Evolutionary conservation across 2,113 vertebrate genomes (phyloP).

Genomic region (Megaptera novaeangliae): DNA sequence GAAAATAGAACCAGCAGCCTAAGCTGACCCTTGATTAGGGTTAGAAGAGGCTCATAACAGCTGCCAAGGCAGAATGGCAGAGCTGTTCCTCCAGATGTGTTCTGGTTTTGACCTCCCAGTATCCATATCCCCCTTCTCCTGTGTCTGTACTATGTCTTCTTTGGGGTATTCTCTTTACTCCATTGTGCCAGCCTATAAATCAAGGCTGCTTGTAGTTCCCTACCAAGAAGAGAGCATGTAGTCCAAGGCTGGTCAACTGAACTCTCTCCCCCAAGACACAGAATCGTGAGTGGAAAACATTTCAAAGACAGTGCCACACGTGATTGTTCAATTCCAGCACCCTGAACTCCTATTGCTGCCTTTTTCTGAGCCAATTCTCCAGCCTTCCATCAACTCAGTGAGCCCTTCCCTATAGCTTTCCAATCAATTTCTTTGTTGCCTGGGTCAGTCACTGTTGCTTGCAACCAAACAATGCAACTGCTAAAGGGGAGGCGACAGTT

Average conservation of each 20-base stretch:
- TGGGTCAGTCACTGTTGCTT: background rate
- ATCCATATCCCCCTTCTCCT: background rate
- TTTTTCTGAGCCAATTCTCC: background rate
- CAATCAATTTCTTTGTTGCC: background rate
- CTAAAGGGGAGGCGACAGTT: no score
- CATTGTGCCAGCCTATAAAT: background rate
- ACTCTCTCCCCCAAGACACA: background rate
- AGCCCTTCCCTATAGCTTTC: background rate
- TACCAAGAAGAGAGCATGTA: background rate
- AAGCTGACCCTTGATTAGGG: background rate
- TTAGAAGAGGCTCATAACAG: rapidly evolving
- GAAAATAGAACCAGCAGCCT: background rate
- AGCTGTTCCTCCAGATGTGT: rapidly evolving
- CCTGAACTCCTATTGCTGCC: background rate
- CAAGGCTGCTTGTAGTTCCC: background rate
- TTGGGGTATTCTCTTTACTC: background rate
- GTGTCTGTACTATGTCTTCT: background rate
- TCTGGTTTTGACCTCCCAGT: background rate
- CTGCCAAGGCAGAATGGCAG: background rate
- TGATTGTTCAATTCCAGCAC: background rate
- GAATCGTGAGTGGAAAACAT: background rate
- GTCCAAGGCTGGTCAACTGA: background rate
- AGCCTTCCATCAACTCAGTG: background rate
- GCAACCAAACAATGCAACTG: background rate
- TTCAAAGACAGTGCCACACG: no score